A percentile compares a stretch with the other conserved stretches of the same genome.
Conservation (phyloP, 2,888 invertebrate species). For the Mimachlamys varia region DNA sequence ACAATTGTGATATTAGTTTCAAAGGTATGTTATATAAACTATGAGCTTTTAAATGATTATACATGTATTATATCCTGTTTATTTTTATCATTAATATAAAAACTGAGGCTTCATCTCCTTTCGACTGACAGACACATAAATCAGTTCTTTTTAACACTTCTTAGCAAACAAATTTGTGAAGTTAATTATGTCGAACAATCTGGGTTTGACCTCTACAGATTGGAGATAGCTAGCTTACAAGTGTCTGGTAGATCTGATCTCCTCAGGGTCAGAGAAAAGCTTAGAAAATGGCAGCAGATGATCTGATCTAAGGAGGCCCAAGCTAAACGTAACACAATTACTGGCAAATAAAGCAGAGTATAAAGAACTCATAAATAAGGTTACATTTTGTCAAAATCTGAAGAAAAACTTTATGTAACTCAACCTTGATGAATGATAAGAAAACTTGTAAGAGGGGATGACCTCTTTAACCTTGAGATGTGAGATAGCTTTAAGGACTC, state of each 20-base stretch:
- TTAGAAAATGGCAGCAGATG: not conserved
- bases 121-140: not conserved
- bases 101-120: not conserved
- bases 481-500: not conserved
- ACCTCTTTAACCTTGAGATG: not conserved
- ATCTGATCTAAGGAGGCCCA: not conserved
- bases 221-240: not conserved
- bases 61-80: not conserved
- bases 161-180: not conserved
- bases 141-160: not conserved
- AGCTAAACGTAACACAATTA: not conserved
- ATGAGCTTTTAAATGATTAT: not conserved
- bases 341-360: not conserved
- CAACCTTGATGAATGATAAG: not conserved
- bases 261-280: not conserved
- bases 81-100: not conserved
- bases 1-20: too few relatives aligned
- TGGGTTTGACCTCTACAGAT: not conserved
- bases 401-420: not conserved
- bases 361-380: slow-evolving; percentile 2
- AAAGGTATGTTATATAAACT: too few relatives aligned
- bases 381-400: not conserved
- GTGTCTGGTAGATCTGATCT: slow-evolving; percentile 19
- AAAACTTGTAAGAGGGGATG: not conserved
- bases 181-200: not conserved